Percentiles rank a stretch among this genome's conserved stretches.
These are phyloP conservation scores for Onychomys arenicola DNA, from an alignment of 2,797 vertebrate genomes.

Conservation along the genomic window DNA sequence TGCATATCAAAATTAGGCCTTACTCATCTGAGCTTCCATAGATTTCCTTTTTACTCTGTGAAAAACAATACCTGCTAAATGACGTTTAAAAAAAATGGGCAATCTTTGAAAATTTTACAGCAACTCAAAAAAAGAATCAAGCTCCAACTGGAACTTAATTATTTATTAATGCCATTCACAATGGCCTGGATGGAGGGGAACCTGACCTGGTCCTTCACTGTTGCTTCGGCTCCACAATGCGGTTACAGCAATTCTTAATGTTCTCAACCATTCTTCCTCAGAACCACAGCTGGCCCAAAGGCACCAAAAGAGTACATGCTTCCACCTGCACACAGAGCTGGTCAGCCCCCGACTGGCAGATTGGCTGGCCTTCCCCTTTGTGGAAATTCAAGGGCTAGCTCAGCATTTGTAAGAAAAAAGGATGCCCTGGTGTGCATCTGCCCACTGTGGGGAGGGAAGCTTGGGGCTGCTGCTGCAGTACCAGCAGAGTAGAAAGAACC, in stretches of 20 bases:
- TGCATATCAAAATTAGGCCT: not conserved
- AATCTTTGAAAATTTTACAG: slow-evolving; percentile 13
- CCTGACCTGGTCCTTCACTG: not conserved
- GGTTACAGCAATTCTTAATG: not conserved
- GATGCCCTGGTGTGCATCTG: slow-evolving; percentile 49
- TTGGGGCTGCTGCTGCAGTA: not conserved
- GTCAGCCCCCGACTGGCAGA: not conserved
- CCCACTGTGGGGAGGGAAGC: not conserved
- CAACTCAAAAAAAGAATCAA: not conserved
- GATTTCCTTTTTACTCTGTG: not conserved
- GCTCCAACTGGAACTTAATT: not conserved
- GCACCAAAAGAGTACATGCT: not conserved
- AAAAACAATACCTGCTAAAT: slow-evolving; percentile 17
- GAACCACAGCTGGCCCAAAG: not conserved
- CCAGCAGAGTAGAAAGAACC: not conserved
- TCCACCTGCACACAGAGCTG: not conserved
- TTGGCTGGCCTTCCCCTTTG: slow-evolving; percentile 72
- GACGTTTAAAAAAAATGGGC: not conserved
- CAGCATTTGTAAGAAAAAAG: slow-evolving; percentile 78
- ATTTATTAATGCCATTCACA: not conserved
- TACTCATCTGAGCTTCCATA: not conserved
- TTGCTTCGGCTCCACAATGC: not conserved
- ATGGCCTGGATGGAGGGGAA: not conserved
- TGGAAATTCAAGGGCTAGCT: slow-evolving; percentile 64
- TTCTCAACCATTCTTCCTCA: not conserved